Evolutionary conservation across 1,140 invertebrate genomes (phyloP).

Genomic region (Sitodiplosis mosellana): DNA sequence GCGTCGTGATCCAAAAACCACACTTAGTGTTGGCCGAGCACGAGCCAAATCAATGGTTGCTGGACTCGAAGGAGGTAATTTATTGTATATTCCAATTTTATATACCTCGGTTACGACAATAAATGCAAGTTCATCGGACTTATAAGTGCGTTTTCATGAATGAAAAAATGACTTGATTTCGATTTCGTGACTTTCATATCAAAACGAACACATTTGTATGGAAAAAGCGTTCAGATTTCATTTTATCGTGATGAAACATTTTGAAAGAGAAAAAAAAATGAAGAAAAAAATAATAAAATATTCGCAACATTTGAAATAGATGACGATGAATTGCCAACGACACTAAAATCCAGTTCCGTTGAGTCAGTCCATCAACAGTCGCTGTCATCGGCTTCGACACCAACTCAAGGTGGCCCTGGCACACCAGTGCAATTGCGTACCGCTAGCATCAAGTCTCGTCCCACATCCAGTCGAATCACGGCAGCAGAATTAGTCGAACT

Average conservation of each 20-base stretch:
- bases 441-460: constrained; percentile 71
- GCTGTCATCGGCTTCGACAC: constrained; percentile 19
- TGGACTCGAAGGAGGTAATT: constrained; percentile 42
- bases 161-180: no score
- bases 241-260: no score
- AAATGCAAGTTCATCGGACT: no score
- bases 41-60: constrained; percentile 80
- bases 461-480: constrained; percentile 69
- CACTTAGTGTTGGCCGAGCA: constrained; percentile 76
- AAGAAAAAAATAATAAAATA: no score
- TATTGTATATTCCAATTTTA: no score
- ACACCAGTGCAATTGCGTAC: constrained; percentile 53
- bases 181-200: no score
- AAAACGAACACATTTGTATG: no score
- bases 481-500: constrained; percentile 78
- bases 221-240: no score
- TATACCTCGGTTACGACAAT: no score
- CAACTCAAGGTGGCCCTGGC: constrained; percentile 27
- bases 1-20: constrained; percentile 80
- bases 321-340: constrained; percentile 40
- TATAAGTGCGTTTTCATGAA: no score
- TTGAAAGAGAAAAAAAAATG: no score
- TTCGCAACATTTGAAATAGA: constrained; percentile 33
- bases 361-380: constrained; percentile 52
- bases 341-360: constrained; percentile 54